Conservation (phyloP, 1,140 invertebrate species). For the Heliconius hermathena region DNA sequence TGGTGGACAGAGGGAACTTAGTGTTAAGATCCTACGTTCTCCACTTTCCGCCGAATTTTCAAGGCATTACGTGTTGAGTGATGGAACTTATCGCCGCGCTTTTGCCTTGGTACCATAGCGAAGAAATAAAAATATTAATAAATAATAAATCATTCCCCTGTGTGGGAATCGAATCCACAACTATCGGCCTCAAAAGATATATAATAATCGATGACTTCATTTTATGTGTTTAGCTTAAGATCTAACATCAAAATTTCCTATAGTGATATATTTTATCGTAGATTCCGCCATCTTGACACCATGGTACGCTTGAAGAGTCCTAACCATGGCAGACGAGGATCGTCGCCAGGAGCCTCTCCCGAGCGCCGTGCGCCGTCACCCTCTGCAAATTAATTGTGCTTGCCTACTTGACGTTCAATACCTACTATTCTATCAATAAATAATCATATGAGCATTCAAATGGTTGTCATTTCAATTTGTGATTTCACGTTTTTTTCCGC, state of each 20-base stretch:
- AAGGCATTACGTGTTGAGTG: no score
- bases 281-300: slow-evolving; percentile 91
- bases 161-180: no score
- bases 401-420: slow-evolving; percentile 15
- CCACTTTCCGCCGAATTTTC: no score
- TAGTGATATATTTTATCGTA: slow-evolving; percentile 52
- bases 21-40: no score
- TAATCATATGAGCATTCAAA: slow-evolving; percentile 25
- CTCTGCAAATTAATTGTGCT: slow-evolving; percentile 49
- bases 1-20: no score
- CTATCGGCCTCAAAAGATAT: neutral
- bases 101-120: no score
- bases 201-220: neutral
- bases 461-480: neutral
- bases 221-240: neutral
- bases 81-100: no score
- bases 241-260: neutral
- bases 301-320: slow-evolving; percentile 87
- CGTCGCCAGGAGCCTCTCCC: slow-evolving; percentile 84
- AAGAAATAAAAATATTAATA: no score
- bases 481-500: neutral
- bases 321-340: slow-evolving; percentile 77
- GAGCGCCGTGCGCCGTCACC: slow-evolving; percentile 78
- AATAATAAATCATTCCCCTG: no score
- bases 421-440: slow-evolving; percentile 36